Evolutionary conservation across 2,888 invertebrate genomes (phyloP), one percentile per base, ranked within the genome.

Genomic region (Chesias legatella): DNA sequence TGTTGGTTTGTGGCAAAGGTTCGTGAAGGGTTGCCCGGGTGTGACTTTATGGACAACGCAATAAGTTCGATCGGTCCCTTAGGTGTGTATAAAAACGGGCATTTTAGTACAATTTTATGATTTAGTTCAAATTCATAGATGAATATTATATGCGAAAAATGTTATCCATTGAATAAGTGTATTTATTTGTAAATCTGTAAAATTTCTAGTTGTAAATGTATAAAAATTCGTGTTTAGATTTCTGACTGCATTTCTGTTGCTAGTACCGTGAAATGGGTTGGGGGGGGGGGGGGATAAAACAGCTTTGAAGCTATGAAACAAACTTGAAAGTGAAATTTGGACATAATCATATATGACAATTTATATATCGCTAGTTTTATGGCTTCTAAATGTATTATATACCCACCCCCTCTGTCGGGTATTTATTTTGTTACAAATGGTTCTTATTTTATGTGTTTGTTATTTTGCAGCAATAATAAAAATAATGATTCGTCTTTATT

Each of bases 341-440:
- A n/a, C n/a, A n/a, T n/a, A n/a, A n/a, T n/a, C n/a, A n/a, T n/a
- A n/a, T n/a, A n/a, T n/a, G n/a, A n/a, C n/a, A n/a, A n/a, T n/a
- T n/a, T n/a, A n/a, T n/a, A n/a, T n/a, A n/a, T n/a, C n/a, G n/a
- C n/a, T n/a, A n/a, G n/a, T n/a, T n/a, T n/a, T n/a, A n/a, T n/a
- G n/a, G n/a, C n/a, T n/a, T n/a, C n/a, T n/a, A n/a, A n/a, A 58
- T 73, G 85, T 79, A 80, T 77, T 73, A 79, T n/a, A n/a, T n/a
- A n/a, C n/a, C n/a, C n/a, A n/a, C n/a, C n/a, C n/a, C n/a, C n/a
- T n/a, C n/a, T n/a, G n/a, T 17, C 13, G 13, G 85, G 84, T 86
- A 85, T 86, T 86, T 86, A 85, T 86, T 83, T 82, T 82, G 82
- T 86, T 86, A 68, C 75, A 70, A 70, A 78, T 80, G 85, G 80